A percentile compares a stretch with the other conserved stretches of the same genome.
Evolutionary conservation across 2,113 vertebrate genomes (phyloP).

Genomic region (Oreotrochilus melanogaster): DNA sequence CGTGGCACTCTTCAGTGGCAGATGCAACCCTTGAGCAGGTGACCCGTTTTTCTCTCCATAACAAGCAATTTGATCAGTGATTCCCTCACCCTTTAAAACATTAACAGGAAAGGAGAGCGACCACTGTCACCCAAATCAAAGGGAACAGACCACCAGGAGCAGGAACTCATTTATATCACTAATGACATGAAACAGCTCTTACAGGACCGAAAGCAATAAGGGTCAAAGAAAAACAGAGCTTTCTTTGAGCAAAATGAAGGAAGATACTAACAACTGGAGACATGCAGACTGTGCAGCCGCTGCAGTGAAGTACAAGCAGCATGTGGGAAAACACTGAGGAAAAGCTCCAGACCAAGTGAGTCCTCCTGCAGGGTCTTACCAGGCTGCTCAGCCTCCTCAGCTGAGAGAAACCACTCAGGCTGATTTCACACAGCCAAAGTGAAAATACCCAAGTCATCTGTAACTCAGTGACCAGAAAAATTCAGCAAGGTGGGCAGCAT

Average conservation of each 20-base stretch:
- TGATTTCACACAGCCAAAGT: neutral
- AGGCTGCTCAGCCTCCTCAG: neutral
- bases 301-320: neutral
- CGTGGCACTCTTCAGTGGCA: neutral
- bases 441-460: neutral
- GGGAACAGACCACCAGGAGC: neutral
- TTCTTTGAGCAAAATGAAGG: neutral
- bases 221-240: neutral
- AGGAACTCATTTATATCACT: neutral
- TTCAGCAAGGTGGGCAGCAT: neutral
- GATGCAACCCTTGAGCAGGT: neutral
- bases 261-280: neutral
- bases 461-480: neutral
- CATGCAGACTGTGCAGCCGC: neutral
- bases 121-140: neutral
- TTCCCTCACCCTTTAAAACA: neutral
- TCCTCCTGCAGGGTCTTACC: neutral
- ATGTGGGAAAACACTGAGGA: neutral
- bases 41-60: neutral
- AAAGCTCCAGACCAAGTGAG: neutral
- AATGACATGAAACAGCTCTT: neutral
- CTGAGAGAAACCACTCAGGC: neutral
- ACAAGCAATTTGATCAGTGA: neutral
- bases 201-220: neutral
- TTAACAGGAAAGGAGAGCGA: neutral